A percentile compares a stretch with the other conserved stretches of the same genome.
Conservation (phyloP, 2,888 invertebrate genomes). For the Limenitis camilla region DNA sequence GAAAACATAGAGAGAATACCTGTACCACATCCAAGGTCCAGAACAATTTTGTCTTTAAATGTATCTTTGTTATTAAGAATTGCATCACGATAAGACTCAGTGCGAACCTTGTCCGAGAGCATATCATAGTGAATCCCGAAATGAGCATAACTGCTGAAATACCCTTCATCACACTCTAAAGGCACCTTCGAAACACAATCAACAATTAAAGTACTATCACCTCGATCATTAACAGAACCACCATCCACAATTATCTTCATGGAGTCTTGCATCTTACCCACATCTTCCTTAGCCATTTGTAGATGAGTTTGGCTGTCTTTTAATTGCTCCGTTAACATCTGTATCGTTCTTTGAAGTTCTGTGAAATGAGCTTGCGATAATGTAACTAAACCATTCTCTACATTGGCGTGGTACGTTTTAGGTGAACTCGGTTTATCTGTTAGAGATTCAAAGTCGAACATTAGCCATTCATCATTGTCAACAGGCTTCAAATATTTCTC, state of each 20-base stretch:
- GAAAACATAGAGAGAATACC: slow-evolving; percentile 99
- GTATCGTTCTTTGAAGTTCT: slow-evolving; percentile 76
- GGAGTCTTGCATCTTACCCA: slow-evolving; percentile 75
- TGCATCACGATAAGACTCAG: slow-evolving; percentile 90
- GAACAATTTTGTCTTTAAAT: slow-evolving; percentile 84
- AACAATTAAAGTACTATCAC: slow-evolving; percentile 33
- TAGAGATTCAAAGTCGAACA: slow-evolving; percentile 80
- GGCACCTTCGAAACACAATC: slow-evolving; percentile 67
- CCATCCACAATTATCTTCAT: slow-evolving; percentile 73
- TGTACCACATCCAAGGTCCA: slow-evolving; percentile 98
- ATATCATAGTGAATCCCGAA: slow-evolving; percentile 96
- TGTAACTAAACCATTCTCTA: slow-evolving; percentile 76
- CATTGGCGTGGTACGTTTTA: slow-evolving; percentile 73
- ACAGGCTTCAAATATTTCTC: slow-evolving; percentile 86
- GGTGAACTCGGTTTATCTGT: slow-evolving; percentile 53
- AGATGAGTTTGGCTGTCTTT: slow-evolving; percentile 75
- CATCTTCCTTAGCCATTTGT: slow-evolving; percentile 76
- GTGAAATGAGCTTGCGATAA: slow-evolving; percentile 76
- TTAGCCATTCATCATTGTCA: slow-evolving; percentile 86
- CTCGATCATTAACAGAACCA: slow-evolving; percentile 30
- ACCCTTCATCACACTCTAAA: slow-evolving; percentile 81
- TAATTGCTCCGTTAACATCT: slow-evolving; percentile 71
- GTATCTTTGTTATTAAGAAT: slow-evolving; percentile 82
- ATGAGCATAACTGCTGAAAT: slow-evolving; percentile 90
- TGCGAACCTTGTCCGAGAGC: slow-evolving; percentile 91